A percentile compares a stretch with the other conserved stretches of the same genome.
phyloP scores from a whole-genome alignment of 1,140 invertebrate species.

The Bilobella aurantiaca region DNA sequence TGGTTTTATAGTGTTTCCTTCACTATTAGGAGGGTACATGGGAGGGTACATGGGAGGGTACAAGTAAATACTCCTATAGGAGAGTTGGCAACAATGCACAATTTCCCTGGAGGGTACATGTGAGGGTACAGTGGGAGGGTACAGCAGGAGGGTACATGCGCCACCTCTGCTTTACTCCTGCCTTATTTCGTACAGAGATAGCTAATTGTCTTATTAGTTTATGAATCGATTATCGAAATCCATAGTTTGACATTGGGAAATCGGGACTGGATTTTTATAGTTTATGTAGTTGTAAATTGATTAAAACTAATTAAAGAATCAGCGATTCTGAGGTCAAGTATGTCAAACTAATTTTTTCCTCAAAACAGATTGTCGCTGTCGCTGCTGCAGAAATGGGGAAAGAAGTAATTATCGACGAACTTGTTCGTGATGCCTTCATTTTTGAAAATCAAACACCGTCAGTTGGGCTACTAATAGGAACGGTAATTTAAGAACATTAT shows the following conservation, averaged over 20 bases:
- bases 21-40: too few species aligned
- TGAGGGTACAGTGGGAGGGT: too few species aligned
- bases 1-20: too few species aligned
- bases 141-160: too few species aligned
- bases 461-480: conserved; percentile 29
- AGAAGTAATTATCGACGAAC: conserved; percentile 23
- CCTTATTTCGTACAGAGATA: too few species aligned
- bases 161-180: too few species aligned
- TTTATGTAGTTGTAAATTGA: neutral
- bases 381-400: conserved; percentile 3
- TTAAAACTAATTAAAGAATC: neutral
- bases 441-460: conserved; percentile 4
- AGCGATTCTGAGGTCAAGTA: neutral
- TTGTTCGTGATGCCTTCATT: conserved; percentile 20
- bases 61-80: too few species aligned
- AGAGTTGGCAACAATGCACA: too few species aligned
- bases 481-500: conserved; percentile 19
- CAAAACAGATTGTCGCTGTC: neutral
- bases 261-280: neutral
- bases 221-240: neutral
- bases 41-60: too few species aligned
- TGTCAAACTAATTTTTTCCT: neutral
- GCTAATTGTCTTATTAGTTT: too few species aligned
- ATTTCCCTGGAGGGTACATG: too few species aligned
- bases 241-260: neutral